Base-by-base conservation (phyloP, 2,888 invertebrate genomes). In the Drosophila hamatofila region DNA sequence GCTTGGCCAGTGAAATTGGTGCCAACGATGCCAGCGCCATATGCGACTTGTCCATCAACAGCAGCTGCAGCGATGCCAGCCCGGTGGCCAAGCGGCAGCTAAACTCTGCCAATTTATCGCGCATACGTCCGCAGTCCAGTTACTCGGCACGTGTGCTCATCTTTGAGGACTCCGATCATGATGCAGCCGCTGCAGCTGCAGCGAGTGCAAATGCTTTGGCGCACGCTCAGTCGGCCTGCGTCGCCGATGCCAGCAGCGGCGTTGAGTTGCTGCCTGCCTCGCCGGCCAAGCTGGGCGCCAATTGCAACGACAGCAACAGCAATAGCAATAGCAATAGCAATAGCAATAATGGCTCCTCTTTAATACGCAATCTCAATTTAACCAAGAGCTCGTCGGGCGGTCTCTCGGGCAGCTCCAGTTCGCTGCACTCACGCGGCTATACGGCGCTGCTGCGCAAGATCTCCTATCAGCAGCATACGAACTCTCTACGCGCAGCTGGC, bases 91-190 rank as follows among this genome's bases (percentile, higher is more conserved):
- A 91, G 60, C 81, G 91, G 9, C 90, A 91, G 37, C 41, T 91
- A 51, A 91, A 66, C 77, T 82, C 89, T 0, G 80, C 75, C 16
- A 85, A 79, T 72, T 21, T 81, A 14, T 75, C 91, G n/a, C 90
- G 91, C 16, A 88, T 85, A 64, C 90, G 93, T 91, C 94, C 95
- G 73, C 94, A 95, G 90, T 94, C 95, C 86, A 94, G 94, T 66
- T 95, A 96, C 93, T 96, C 96, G 75, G 96, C 96, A 61, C 94
- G 96, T 92, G 96, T 96, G 81, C 94, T 96, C 86, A 94, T 96
- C 85, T 96, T 96, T 91, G 96, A 96, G 92, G 96, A 96, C 93
- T 94, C 95, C 58, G 95, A 95, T 90, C 93, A 94, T 66, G 95
- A 95, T 62, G 59, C 62, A 61, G 65, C 65, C 18, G 51, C 54